These are phyloP conservation scores for Notothenia rossii DNA, from an alignment of 2,113 vertebrate species.

Conservation along the genomic window DNA sequence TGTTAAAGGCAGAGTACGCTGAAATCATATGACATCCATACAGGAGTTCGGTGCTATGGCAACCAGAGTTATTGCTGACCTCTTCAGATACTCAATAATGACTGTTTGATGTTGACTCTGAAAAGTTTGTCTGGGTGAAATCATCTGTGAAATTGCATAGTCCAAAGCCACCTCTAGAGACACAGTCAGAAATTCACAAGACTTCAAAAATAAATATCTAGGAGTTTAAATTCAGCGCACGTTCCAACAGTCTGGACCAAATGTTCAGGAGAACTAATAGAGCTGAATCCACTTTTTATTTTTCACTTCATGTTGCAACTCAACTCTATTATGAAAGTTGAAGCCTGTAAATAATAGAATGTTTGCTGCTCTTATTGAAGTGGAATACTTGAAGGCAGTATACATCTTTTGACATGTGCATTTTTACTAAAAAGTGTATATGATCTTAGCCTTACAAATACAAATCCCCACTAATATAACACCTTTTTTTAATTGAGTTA, in stretches of 20 bases:
- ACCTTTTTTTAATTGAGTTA: not conserved
- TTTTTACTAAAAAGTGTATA: not conserved
- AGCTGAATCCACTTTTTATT: slow-evolving; percentile 18
- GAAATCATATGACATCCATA: not conserved
- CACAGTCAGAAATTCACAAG: slow-evolving; percentile 27
- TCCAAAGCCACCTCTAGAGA: slow-evolving; percentile 21
- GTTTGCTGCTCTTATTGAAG: not conserved
- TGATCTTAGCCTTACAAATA: not conserved
- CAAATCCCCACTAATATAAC: not conserved
- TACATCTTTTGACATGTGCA: not conserved
- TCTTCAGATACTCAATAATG: slow-evolving; percentile 3
- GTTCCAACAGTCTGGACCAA: not conserved
- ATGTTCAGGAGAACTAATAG: slow-evolving; percentile 7
- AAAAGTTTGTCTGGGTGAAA: slow-evolving; percentile 44
- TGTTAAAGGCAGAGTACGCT: not conserved
- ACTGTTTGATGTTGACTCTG: not conserved
- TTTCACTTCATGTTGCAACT: slow-evolving; percentile 7
- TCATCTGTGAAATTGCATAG: slow-evolving; percentile 47
- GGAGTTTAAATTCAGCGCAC: slow-evolving; percentile 45
- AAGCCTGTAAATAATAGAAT: slow-evolving; percentile 20
- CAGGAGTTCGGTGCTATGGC: not conserved
- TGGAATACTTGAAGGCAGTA: not conserved
- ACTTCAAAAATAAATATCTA: slow-evolving; percentile 38
- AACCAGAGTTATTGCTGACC: slow-evolving; percentile 4
- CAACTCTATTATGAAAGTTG: slow-evolving; percentile 9